phyloP scores from a whole-genome alignment of 2,797 vertebrate species.

The Muscicapa striata region DNA sequence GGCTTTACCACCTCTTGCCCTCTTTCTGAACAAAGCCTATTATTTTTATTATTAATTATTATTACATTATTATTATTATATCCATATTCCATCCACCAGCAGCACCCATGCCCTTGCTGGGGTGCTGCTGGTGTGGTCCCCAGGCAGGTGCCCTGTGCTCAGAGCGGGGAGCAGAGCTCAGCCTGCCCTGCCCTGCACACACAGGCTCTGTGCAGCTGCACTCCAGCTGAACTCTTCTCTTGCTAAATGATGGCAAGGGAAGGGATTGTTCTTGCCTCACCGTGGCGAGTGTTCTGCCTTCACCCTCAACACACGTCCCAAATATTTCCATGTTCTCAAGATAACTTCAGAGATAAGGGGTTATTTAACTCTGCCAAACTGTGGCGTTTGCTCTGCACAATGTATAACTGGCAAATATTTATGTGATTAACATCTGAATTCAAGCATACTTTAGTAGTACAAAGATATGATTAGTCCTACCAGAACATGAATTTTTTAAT shows the following conservation, averaged over 20 bases:
- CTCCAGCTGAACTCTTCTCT: not conserved
- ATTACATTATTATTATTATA: not conserved
- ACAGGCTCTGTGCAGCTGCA: not conserved
- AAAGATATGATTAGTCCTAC: conserved; percentile 55
- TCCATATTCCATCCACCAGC: accelerated
- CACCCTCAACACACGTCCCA: not conserved
- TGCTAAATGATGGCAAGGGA: not conserved
- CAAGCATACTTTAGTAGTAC: conserved; percentile 40
- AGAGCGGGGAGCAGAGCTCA: not conserved
- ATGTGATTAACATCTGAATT: conserved; percentile 46
- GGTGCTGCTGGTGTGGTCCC: not conserved
- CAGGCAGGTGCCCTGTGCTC: not conserved
- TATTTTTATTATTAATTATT: no score
- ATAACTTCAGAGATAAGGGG: conserved; percentile 47
- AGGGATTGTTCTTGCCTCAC: not conserved
- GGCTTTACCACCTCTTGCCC: not conserved
- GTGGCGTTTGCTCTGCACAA: not conserved
- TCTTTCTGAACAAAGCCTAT: not conserved
- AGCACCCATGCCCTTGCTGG: accelerated
- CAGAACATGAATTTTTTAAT: conserved; percentile 62
- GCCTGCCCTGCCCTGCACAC: accelerated
- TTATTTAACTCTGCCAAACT: not conserved
- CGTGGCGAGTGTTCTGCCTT: not conserved
- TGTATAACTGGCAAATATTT: conserved; percentile 55
- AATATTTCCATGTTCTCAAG: conserved; percentile 55